Conservation (phyloP, 2,113 vertebrate genomes). For the Psammodynastes pulverulentus region DNA sequence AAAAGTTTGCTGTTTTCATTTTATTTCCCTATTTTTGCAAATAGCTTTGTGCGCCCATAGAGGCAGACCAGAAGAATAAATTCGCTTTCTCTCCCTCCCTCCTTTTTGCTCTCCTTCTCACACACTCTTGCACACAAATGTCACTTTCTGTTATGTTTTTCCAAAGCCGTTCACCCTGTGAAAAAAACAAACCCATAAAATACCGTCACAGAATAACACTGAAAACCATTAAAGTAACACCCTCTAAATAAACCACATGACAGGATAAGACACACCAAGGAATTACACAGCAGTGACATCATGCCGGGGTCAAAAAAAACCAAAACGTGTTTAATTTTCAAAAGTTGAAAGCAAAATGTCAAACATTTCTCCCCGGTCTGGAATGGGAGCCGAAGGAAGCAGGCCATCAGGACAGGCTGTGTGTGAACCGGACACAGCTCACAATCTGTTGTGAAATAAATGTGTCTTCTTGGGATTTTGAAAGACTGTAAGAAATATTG, state of each 20-base stretch:
- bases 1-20: neutral
- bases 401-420: neutral
- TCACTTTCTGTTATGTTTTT: neutral
- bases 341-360: neutral
- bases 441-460: neutral
- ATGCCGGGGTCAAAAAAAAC: neutral
- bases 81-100: neutral
- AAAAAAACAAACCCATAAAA: neutral
- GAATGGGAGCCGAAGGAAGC: neutral
- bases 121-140: neutral
- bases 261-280: neutral
- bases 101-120: neutral
- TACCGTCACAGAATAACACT: neutral
- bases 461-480: neutral
- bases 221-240: neutral
- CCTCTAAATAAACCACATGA: neutral
- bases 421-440: neutral
- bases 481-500: neutral
- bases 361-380: neutral
- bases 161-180: neutral
- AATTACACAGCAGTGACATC: neutral
- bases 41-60: neutral
- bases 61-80: neutral
- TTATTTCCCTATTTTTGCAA: neutral
- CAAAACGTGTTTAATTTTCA: neutral